These are phyloP conservation scores for Caenorhabditis becei DNA, from an alignment of 2,888 invertebrate species.

Conservation along the genomic window DNA sequence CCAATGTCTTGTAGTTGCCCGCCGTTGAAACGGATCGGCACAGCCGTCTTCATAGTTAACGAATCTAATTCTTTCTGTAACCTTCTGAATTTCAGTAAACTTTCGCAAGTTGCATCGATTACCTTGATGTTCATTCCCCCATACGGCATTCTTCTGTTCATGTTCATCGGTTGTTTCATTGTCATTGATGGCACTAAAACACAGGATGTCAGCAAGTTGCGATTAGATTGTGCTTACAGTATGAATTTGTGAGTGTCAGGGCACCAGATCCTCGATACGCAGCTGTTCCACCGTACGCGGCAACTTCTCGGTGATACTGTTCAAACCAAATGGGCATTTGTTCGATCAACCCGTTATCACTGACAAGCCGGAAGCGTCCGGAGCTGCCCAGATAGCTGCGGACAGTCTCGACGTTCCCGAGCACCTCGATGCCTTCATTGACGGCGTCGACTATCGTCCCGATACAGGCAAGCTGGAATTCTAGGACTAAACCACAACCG, in stretches of 20 bases:
- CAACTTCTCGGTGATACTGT: conserved; percentile 47
- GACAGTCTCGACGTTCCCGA: conserved; percentile 47
- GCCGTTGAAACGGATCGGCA: conserved; percentile 54
- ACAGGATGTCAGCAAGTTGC: background rate
- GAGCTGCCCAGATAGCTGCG: conserved; percentile 53
- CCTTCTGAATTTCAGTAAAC: conserved; percentile 1
- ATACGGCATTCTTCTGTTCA: conserved; percentile 22
- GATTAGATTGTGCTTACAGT: conserved; percentile 23
- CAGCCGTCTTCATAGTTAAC: conserved; percentile 39
- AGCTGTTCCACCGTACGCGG: conserved; percentile 3
- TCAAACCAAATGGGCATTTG: conserved; percentile 64
- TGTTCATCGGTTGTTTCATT: conserved; percentile 23
- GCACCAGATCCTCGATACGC: conserved; percentile 43
- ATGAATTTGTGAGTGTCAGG: conserved; percentile 21
- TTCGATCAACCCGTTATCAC: conserved; percentile 57
- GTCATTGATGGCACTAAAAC: conserved; percentile 22
- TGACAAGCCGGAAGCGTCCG: conserved; percentile 66
- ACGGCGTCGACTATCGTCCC: conserved; percentile 53
- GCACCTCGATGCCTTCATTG: conserved; percentile 56
- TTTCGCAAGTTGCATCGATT: too few species aligned
- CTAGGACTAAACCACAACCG: background rate
- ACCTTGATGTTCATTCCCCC: conserved; percentile 44
- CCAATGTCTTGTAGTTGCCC: conserved; percentile 26
- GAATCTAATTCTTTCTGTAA: conserved; percentile 49
- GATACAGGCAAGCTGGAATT: conserved; percentile 39